Percentiles rank a stretch among this genome's conserved stretches.
Conservation (phyloP, 2,888 invertebrate genomes). For the Eubasilissa splendida region DNA sequence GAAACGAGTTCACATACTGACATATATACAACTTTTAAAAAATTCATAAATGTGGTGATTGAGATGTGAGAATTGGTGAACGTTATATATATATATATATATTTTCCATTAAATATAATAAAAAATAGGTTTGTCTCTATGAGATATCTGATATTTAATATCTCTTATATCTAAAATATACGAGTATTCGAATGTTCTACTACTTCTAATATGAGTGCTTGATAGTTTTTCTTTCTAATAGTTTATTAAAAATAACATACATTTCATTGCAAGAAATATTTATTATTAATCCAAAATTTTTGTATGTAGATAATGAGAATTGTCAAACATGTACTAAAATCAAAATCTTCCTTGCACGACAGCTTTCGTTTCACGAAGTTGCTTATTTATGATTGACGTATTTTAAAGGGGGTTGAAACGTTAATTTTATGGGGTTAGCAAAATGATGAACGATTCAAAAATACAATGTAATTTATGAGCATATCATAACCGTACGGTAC, state of each 20-base stretch:
- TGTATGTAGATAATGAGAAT: too few species aligned
- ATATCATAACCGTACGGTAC: constrained; percentile 2
- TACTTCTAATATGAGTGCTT: too few species aligned
- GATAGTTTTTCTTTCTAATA: background rate
- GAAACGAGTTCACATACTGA: too few species aligned
- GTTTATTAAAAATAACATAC: background rate
- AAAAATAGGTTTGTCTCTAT: too few species aligned
- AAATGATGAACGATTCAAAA: constrained; percentile 25
- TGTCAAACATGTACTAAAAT: background rate
- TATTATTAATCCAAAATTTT: background rate
- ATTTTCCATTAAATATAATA: too few species aligned
- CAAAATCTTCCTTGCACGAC: constrained; percentile 15
- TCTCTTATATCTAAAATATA: too few species aligned
- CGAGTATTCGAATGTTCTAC: too few species aligned
- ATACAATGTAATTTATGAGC: constrained; percentile 21
- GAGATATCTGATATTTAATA: too few species aligned
- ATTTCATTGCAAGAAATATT: background rate
- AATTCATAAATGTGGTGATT: too few species aligned
- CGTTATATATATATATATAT: too few species aligned
- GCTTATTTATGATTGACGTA: constrained; percentile 20
- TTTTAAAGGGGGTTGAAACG: constrained; percentile 10
- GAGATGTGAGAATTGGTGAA: too few species aligned
- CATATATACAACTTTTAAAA: too few species aligned
- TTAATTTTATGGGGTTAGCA: constrained; percentile 19
- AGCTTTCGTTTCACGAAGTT: constrained; percentile 12